Evolutionary conservation across 2,113 vertebrate species (phyloP).

Genomic region (Amblyornis subalaris): DNA sequence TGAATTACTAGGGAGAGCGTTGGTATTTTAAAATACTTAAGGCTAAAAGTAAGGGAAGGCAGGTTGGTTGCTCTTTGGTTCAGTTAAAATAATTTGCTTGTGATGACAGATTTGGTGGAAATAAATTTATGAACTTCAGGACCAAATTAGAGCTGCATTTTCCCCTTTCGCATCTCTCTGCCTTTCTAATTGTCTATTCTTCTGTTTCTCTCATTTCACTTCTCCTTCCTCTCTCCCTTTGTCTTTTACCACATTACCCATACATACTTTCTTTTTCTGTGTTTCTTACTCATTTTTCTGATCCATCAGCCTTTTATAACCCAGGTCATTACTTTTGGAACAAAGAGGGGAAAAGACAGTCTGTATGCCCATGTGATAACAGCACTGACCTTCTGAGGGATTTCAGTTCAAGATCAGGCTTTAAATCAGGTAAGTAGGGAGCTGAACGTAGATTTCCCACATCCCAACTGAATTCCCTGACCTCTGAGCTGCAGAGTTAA

Average conservation of each 20-base stretch:
- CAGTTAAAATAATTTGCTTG: background rate
- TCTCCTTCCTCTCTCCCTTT: background rate
- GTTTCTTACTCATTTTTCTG: slow-evolving; percentile 32
- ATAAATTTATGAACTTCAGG: background rate
- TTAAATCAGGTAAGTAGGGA: slow-evolving; percentile 62
- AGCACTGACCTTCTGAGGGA: slow-evolving; percentile 46
- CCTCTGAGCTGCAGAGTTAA: background rate
- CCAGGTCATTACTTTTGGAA: slow-evolving; percentile 59
- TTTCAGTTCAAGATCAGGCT: slow-evolving; percentile 59
- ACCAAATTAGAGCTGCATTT: slow-evolving; percentile 2
- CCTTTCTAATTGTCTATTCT: slow-evolving; percentile 49
- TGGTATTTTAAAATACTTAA: background rate
- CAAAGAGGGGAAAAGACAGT: slow-evolving; percentile 56
- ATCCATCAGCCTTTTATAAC: slow-evolving; percentile 44
- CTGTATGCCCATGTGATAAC: slow-evolving; percentile 53
- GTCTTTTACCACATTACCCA: background rate
- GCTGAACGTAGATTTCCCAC: slow-evolving; percentile 50
- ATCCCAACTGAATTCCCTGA: slow-evolving; percentile 27
- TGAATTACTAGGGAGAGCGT: background rate
- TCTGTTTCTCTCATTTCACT: slow-evolving; percentile 39
- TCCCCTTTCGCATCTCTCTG: slow-evolving; percentile 35
- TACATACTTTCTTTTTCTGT: background rate
- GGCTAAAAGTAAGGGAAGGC: background rate
- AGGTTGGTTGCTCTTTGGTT: background rate
- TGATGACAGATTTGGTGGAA: background rate